phyloP scores from a whole-genome alignment of 2,797 vertebrate genomes.

The Pseudocheirus occidentalis region DNA sequence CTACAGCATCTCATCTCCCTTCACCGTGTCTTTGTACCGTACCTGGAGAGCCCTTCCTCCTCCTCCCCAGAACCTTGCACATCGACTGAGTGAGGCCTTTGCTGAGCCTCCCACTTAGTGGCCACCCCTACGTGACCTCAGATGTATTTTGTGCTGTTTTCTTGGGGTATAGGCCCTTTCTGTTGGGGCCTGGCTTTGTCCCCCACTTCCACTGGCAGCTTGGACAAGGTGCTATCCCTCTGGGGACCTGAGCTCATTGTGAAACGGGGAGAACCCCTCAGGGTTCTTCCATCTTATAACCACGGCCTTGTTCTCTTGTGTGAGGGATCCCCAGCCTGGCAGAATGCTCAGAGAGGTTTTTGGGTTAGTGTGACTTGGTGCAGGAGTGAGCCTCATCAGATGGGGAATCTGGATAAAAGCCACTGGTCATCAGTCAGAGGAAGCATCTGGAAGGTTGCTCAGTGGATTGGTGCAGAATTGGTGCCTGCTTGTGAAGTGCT shows the following conservation, averaged over 20 bases:
- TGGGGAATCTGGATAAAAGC: neutral
- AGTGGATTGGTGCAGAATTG: too few species aligned
- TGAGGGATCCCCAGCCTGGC: neutral
- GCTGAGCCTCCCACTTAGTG: neutral
- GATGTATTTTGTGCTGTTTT: neutral
- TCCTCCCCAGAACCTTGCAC: neutral
- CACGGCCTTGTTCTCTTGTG: neutral
- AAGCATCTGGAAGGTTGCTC: neutral
- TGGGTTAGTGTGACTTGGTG: too few species aligned
- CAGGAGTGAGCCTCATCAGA: too few species aligned
- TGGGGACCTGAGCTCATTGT: too few species aligned
- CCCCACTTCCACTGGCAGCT: too few species aligned
- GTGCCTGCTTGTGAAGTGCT: too few species aligned
- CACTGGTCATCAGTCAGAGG: too few species aligned
- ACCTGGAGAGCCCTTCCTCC: neutral
- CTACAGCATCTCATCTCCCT: neutral
- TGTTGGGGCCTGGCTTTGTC: neutral
- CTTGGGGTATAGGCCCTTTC: neutral
- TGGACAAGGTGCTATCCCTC: too few species aligned
- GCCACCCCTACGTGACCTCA: neutral
- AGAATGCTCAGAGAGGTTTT: neutral
- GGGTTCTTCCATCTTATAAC: neutral
- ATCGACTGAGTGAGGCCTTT: fast-evolving
- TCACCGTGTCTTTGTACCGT: neutral
- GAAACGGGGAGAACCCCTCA: too few species aligned